phyloP scores from a whole-genome alignment of 2,797 vertebrate species.

The Myripristis jacobus region DNA sequence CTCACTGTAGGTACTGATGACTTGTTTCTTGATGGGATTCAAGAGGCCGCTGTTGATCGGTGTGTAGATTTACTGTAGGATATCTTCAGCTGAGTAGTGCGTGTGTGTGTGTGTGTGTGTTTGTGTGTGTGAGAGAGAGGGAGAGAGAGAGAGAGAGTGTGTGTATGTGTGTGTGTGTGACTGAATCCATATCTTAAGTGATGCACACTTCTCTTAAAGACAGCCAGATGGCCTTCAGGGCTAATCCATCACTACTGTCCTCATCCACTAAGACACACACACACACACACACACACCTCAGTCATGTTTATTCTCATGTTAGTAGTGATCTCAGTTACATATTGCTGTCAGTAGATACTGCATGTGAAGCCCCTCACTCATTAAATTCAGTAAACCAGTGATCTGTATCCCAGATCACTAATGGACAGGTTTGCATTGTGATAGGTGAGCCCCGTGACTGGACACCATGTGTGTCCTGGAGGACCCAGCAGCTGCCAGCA shows the following conservation, averaged over 20 bases:
- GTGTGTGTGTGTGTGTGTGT: slow-evolving; percentile 12
- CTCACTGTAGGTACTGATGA: background rate
- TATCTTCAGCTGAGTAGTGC: slow-evolving; percentile 36
- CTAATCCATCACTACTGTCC: background rate
- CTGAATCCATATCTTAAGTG: background rate
- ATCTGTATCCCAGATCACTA: too few relatives aligned
- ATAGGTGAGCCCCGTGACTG: background rate
- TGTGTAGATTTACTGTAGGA: slow-evolving; percentile 30
- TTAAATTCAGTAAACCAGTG: too few relatives aligned
- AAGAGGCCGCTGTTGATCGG: slow-evolving; percentile 23
- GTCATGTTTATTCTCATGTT: background rate
- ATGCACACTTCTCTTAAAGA: background rate
- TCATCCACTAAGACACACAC: background rate
- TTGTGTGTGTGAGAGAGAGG: background rate
- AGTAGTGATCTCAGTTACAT: too few relatives aligned
- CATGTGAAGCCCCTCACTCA: too few relatives aligned
- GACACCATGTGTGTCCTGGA: background rate
- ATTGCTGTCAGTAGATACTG: too few relatives aligned
- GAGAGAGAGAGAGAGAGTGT: too few relatives aligned
- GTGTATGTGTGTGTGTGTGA: slow-evolving; percentile 1
- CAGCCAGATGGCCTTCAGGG: slow-evolving; percentile 1
- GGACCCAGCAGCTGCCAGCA: background rate
- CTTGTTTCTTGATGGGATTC: background rate
- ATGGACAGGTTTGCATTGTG: too few relatives aligned
- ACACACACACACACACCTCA: background rate